phyloP scores from a whole-genome alignment of 2,888 invertebrate species.

The Tetheella fluctuosa region DNA sequence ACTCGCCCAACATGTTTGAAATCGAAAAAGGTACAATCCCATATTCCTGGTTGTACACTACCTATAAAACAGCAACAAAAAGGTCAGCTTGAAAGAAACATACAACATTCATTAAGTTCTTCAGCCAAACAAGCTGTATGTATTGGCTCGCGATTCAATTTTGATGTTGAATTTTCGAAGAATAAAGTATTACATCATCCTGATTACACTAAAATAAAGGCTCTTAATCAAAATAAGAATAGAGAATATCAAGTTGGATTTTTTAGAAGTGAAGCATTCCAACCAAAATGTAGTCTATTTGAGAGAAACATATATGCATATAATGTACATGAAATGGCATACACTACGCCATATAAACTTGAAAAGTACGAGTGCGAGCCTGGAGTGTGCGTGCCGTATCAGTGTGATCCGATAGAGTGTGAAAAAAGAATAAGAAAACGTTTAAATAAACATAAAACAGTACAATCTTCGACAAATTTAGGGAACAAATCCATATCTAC shows the following conservation, averaged over 20 bases:
- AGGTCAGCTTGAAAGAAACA: neutral
- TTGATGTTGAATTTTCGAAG: neutral
- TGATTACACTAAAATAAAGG: neutral
- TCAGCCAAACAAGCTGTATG: neutral
- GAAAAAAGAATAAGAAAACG: slow-evolving; percentile 23
- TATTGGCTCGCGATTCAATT: neutral
- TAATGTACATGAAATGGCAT: neutral
- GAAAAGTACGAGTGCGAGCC: slow-evolving; percentile 25
- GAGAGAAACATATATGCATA: neutral
- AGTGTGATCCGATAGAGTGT: slow-evolving; percentile 31
- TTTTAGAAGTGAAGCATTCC: slow-evolving; percentile 29
- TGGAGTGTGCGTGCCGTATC: slow-evolving; percentile 28
- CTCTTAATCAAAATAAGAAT: neutral
- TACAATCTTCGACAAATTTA: neutral
- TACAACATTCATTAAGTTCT: neutral
- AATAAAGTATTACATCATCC: neutral
- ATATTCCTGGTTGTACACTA: neutral
- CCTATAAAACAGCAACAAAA: neutral
- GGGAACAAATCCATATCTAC: slow-evolving; percentile 9
- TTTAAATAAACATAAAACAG: slow-evolving; percentile 15
- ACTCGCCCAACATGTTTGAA: neutral
- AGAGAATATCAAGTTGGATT: neutral
- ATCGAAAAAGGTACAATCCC: neutral
- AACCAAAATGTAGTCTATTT: slow-evolving; percentile 10
- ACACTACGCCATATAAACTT: slow-evolving; percentile 10